phyloP scores from a whole-genome alignment of 2,888 invertebrate species.

The Xanthia togata region DNA sequence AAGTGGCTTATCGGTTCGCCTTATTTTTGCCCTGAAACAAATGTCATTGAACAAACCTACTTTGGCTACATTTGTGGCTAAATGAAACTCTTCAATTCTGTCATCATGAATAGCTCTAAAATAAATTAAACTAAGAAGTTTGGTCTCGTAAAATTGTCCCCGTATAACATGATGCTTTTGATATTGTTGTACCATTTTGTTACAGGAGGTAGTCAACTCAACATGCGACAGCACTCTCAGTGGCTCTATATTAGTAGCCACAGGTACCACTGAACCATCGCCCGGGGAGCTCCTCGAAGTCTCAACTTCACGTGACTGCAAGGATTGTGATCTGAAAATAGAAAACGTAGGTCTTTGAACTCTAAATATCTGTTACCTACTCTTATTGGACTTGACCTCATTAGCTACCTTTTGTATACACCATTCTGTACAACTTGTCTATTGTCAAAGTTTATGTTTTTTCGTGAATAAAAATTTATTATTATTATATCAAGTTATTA shows the following conservation, averaged over 20 bases:
- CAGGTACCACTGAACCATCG: not conserved
- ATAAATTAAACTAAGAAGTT: constrained; percentile 56
- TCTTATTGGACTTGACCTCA: no score
- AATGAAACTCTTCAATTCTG: constrained; percentile 45
- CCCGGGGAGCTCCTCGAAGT: not conserved
- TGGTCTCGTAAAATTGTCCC: constrained; percentile 56
- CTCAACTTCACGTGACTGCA: not conserved
- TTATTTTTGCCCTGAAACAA: constrained; percentile 42
- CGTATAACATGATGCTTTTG: constrained; percentile 15
- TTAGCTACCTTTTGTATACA: no score
- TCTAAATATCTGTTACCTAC: no score
- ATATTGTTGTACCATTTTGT: constrained; percentile 4
- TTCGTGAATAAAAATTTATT: no score
- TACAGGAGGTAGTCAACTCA: not conserved
- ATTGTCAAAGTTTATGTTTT: no score
- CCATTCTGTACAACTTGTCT: no score
- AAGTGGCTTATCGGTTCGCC: not conserved
- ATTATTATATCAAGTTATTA: not conserved
- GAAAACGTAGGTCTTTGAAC: not conserved
- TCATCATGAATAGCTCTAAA: constrained; percentile 39
- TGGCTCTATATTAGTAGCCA: not conserved
- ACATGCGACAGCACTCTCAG: not conserved
- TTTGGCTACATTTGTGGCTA: constrained; percentile 56
- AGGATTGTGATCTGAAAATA: not conserved
- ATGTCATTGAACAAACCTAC: constrained; percentile 59